Percentiles rank a stretch among this genome's conserved stretches.
Conservation (phyloP, 2,113 vertebrate genomes). For the Promerops cafer region DNA sequence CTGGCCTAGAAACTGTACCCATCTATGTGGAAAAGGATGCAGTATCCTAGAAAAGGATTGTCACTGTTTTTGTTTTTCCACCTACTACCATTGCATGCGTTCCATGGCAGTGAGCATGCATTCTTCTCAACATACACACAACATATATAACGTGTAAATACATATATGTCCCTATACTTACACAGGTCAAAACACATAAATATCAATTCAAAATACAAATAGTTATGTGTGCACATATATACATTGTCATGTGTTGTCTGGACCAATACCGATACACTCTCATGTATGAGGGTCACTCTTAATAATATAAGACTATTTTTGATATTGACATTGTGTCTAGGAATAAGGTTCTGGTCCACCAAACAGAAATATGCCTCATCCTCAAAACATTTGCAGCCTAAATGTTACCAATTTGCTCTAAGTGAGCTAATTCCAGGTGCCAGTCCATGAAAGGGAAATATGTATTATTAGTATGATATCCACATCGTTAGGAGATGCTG, state of each 20-base stretch:
- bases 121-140: background rate
- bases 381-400: background rate
- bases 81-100: accelerated
- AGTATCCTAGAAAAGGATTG: background rate
- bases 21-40: background rate
- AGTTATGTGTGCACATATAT: background rate
- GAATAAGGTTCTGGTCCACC: background rate
- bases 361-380: background rate
- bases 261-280: background rate
- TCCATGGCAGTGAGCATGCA: background rate
- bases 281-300: background rate
- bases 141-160: background rate
- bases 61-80: background rate
- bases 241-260: background rate
- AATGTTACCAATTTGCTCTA: background rate
- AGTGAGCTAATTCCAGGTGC: background rate
- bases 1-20: background rate
- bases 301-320: background rate
- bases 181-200: background rate
- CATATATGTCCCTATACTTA: background rate
- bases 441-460: background rate
- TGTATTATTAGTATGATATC: background rate
- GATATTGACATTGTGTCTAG: background rate
- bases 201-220: background rate
- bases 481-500: background rate